Evolutionary conservation across 2,113 vertebrate species (phyloP).

Genomic region (Empidonax alnorum): DNA sequence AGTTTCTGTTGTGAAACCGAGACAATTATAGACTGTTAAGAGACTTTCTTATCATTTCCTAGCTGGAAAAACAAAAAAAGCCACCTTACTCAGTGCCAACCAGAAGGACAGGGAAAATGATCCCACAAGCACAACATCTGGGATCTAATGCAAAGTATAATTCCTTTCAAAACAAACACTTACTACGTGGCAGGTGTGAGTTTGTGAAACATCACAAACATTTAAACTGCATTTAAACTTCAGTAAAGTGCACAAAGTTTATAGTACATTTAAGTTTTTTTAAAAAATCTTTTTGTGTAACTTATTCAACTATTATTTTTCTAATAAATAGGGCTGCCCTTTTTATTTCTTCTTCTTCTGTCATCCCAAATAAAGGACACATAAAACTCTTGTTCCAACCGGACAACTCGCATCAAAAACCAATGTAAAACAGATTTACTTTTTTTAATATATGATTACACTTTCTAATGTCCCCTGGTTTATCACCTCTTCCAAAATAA

Average conservation of each 20-base stretch:
- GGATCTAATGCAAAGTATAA: not conserved
- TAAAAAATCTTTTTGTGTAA: not conserved
- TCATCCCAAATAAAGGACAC: not conserved
- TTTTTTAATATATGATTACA: not conserved
- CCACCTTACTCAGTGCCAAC: not conserved
- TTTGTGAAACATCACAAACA: not conserved
- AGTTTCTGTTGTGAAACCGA: not conserved
- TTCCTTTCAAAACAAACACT: not conserved
- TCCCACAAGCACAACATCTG: not conserved
- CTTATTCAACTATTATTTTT: not conserved
- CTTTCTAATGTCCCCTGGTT: not conserved
- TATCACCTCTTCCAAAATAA: not conserved
- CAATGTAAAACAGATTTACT: not conserved
- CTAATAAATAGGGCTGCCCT: not conserved
- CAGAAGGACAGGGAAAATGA: not conserved
- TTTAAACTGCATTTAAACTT: not conserved
- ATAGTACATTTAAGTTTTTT: not conserved
- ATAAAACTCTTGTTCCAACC: not conserved
- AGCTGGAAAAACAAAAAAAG: not conserved
- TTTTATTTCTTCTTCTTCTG: not conserved
- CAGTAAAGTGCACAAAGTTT: not conserved
- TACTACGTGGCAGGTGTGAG: not conserved
- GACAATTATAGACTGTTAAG: constrained; percentile 2
- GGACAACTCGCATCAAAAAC: not conserved
- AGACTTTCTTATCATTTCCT: constrained; percentile 28